phyloP scores from a whole-genome alignment of 2,888 invertebrate genomes.

The Icerya purchasi region DNA sequence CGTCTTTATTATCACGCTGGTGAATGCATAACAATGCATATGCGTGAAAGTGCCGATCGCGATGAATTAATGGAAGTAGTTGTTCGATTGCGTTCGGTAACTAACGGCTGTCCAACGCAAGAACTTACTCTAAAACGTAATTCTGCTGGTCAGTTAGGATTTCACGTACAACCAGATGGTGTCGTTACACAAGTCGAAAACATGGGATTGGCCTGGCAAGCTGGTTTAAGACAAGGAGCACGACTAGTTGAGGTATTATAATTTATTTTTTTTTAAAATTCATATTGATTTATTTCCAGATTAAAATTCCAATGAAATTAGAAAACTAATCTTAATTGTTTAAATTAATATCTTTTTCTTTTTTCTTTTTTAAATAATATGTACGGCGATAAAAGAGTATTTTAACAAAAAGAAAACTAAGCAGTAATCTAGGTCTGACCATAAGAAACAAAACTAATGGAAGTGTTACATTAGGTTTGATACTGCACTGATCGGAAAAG shows the following conservation, averaged over 20 bases:
- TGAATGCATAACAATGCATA: constrained; percentile 66
- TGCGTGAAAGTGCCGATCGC: constrained; percentile 43
- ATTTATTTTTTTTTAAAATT: background rate
- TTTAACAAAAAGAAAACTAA: too few species aligned
- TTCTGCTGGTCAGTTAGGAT: constrained; percentile 57
- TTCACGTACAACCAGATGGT: constrained; percentile 80
- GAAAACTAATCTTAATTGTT: background rate
- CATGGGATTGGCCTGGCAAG: constrained; percentile 45
- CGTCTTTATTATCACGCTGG: constrained; percentile 82
- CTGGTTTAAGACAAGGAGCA: constrained; percentile 74
- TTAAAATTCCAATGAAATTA: background rate
- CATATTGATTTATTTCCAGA: background rate
- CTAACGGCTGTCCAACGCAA: constrained; percentile 49
- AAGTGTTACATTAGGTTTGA: too few species aligned
- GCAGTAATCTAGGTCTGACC: too few species aligned
- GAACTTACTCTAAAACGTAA: constrained; percentile 65
- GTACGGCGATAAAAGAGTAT: too few species aligned
- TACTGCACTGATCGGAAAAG: too few species aligned
- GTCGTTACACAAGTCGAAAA: constrained; percentile 82
- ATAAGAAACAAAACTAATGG: too few species aligned
- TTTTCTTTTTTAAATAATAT: too few species aligned
- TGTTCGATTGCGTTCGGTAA: constrained; percentile 56
- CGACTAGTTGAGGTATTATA: constrained; percentile 64
- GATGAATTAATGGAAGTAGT: constrained; percentile 54
- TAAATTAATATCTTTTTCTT: background rate